A percentile compares a stretch with the other conserved stretches of the same genome.
These are phyloP conservation scores for Papilio polytes DNA, from an alignment of 1,140 invertebrate genomes.

Conservation along the genomic window DNA sequence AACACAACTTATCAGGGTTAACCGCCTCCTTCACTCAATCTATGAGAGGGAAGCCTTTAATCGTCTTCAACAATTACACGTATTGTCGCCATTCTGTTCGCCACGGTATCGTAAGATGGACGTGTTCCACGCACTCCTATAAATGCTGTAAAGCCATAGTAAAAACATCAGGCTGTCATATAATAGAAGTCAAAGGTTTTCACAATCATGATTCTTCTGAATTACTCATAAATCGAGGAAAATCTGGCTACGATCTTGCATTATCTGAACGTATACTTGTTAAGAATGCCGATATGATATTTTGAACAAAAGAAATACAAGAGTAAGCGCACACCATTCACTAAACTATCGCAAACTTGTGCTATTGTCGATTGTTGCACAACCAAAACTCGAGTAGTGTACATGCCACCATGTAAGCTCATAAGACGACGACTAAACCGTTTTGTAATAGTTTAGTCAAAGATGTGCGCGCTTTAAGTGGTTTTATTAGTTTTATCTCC, in stretches of 20 bases:
- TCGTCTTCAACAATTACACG: conserved; percentile 68
- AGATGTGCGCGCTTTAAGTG: no score
- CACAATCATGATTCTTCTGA: conserved; percentile 74
- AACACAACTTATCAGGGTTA: not conserved
- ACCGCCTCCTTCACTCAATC: conserved; percentile 64
- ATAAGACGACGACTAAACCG: no score
- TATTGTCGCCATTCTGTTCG: conserved; percentile 69
- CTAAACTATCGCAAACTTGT: no score
- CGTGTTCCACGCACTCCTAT: conserved; percentile 74
- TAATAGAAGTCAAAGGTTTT: conserved; percentile 65
- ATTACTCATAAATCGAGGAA: conserved; percentile 61
- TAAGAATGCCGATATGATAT: conserved; percentile 28
- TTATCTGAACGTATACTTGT: conserved; percentile 33
- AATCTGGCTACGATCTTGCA: conserved; percentile 35
- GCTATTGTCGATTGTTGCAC: no score
- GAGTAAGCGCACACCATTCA: not conserved
- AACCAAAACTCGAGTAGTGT: no score
- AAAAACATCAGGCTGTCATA: conserved; percentile 61
- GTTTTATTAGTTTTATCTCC: no score
- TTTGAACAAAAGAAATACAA: not conserved
- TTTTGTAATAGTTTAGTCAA: no score
- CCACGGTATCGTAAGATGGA: conserved; percentile 67
- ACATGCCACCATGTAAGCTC: no score
- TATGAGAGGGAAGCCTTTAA: conserved; percentile 69
- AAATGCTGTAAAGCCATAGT: conserved; percentile 74